These are phyloP conservation scores for Brachionus rotundiformis DNA, from an alignment of 1,140 invertebrate species.

Conservation along the genomic window DNA sequence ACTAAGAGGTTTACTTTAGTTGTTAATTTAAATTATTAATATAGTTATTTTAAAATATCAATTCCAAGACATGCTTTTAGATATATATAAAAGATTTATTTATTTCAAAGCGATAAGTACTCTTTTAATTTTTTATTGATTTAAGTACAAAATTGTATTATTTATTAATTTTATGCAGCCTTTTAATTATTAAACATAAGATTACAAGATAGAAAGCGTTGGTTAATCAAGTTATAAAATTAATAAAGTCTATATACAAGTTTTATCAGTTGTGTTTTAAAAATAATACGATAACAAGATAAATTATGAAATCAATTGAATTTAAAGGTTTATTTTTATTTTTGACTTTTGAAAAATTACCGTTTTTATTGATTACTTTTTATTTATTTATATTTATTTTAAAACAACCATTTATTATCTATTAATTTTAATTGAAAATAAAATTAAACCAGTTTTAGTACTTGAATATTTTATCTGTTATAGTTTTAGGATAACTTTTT, in stretches of 20 bases:
- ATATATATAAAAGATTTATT: too few relatives aligned
- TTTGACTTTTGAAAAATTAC: not conserved
- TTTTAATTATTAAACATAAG: not conserved
- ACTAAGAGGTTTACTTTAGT: too few relatives aligned
- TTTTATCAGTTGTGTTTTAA: too few relatives aligned
- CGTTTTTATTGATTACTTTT: not conserved
- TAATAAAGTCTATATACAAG: not conserved
- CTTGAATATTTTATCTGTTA: not conserved
- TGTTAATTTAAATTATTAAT: too few relatives aligned
- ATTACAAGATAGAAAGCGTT: not conserved
- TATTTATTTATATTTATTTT: not conserved
- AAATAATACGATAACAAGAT: too few relatives aligned
- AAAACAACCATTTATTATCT: not conserved
- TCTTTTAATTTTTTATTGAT: too few relatives aligned
- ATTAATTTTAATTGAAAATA: not conserved
- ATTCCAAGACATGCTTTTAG: too few relatives aligned
- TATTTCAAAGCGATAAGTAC: too few relatives aligned
- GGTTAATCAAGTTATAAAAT: not conserved
- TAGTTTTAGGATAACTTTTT: slow-evolving; percentile 1
- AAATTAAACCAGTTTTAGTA: not conserved
- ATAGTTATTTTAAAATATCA: too few relatives aligned
- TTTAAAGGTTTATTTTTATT: not conserved
- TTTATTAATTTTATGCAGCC: not conserved
- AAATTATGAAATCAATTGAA: too few relatives aligned
- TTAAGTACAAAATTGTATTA: not conserved